Evolutionary conservation across 2,888 invertebrate species (phyloP).

Genomic region (Dryobota labecula): DNA sequence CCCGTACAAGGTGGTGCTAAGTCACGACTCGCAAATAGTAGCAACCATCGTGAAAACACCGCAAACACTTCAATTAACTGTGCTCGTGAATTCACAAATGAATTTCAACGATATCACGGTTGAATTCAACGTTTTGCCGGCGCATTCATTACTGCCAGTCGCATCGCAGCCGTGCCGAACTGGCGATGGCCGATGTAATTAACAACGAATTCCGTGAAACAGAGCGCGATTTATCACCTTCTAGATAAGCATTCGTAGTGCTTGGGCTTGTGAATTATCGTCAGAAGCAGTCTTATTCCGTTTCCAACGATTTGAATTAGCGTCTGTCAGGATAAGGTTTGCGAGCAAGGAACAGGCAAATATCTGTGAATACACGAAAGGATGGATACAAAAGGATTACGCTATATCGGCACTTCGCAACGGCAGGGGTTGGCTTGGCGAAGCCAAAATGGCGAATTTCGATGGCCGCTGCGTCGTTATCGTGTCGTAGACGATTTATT

Average conservation of each 20-base stretch:
- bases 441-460: slow-evolving; percentile 50
- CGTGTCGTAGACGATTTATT: slow-evolving; percentile 59
- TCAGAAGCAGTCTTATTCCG: slow-evolving; percentile 43
- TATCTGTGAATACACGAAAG: slow-evolving; percentile 51
- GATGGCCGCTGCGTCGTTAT: slow-evolving; percentile 47
- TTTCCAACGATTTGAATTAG: slow-evolving; percentile 51
- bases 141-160: slow-evolving; percentile 76
- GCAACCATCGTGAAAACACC: slow-evolving; percentile 60
- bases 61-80: slow-evolving; percentile 67
- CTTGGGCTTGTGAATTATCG: slow-evolving; percentile 56
- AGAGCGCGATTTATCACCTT: slow-evolving; percentile 67
- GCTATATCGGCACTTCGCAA: slow-evolving; percentile 57
- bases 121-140: slow-evolving; percentile 72
- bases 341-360: slow-evolving; percentile 38
- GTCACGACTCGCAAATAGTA: slow-evolving; percentile 47
- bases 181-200: slow-evolving; percentile 75
- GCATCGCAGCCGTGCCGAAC: slow-evolving; percentile 63
- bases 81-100: slow-evolving; percentile 67
- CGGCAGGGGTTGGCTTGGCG: slow-evolving; percentile 31
- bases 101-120: slow-evolving; percentile 71
- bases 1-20: slow-evolving; percentile 52
- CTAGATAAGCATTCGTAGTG: slow-evolving; percentile 58
- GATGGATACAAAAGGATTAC: slow-evolving; percentile 61
- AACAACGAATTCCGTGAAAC: slow-evolving; percentile 74
- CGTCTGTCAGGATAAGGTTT: slow-evolving; percentile 48